phyloP scores from a whole-genome alignment of 35 echinoderm and acorn worm species.

The Apostichopus japonicus region DNA sequence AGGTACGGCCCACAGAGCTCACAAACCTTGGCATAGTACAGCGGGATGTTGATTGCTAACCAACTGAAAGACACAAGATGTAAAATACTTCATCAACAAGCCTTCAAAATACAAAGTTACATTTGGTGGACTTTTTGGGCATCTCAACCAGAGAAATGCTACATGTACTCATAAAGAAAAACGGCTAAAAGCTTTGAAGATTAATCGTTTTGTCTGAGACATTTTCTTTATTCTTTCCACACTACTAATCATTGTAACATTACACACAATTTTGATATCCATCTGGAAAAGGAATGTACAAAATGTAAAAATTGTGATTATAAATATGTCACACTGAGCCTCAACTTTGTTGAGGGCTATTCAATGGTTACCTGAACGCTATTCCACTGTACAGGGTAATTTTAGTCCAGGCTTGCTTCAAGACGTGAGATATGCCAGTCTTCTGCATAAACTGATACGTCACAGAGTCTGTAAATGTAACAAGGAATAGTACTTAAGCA shows the following conservation, averaged over 20 bases:
- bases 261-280: too few relatives aligned
- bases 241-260: too few relatives aligned
- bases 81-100: slow-evolving; percentile 23
- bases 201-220: too few relatives aligned
- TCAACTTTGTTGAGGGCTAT: too few relatives aligned
- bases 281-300: too few relatives aligned
- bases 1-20: slow-evolving; percentile 94
- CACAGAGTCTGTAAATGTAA: slow-evolving; percentile 52
- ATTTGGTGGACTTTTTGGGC: slow-evolving; percentile 7
- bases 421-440: slow-evolving; percentile 58
- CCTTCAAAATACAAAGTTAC: slow-evolving; percentile 15
- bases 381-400: slow-evolving; percentile 72
- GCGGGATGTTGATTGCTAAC: slow-evolving; percentile 69
- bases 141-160: slow-evolving; percentile 14
- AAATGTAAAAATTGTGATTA: too few relatives aligned
- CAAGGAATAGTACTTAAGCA: too few relatives aligned
- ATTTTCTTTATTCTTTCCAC: too few relatives aligned
- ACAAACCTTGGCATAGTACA: slow-evolving; percentile 80
- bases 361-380: slow-evolving; percentile 57
- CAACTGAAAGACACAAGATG: slow-evolving; percentile 65
- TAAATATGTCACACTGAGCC: too few relatives aligned
- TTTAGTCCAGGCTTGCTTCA: slow-evolving; percentile 81
- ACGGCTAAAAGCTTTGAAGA: too few relatives aligned
- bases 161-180: not conserved
- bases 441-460: slow-evolving; percentile 71